A percentile compares a stretch with the other conserved stretches of the same genome.
phyloP scores from a whole-genome alignment of 2,113 vertebrate species.

The Takifugu flavidus region DNA sequence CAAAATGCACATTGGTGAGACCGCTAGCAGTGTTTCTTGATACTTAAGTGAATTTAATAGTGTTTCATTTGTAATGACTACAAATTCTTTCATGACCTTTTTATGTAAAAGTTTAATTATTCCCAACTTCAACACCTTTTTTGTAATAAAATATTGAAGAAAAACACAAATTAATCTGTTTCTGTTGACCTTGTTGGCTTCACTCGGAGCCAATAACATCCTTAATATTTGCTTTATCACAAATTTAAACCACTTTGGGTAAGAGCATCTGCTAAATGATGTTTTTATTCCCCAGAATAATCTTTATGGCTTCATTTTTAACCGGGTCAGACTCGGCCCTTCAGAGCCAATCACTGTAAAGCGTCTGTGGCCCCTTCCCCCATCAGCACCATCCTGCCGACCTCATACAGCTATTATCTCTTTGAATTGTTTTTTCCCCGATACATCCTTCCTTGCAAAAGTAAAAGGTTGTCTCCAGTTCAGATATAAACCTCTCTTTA shows the following conservation, averaged over 20 bases:
- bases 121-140: neutral
- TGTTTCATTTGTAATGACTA: too few relatives aligned
- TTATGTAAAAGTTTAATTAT: neutral
- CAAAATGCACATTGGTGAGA: too few relatives aligned
- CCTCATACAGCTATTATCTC: too few relatives aligned
- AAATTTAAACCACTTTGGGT: slow-evolving; percentile 17
- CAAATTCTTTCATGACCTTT: too few relatives aligned
- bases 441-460: slow-evolving; percentile 1
- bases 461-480: slow-evolving; percentile 50
- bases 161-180: neutral
- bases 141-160: neutral
- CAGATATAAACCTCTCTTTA: slow-evolving; percentile 46
- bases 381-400: too few relatives aligned
- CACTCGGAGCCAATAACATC: neutral
- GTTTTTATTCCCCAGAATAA: slow-evolving; percentile 23
- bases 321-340: too few relatives aligned
- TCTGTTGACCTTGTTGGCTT: neutral
- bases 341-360: too few relatives aligned
- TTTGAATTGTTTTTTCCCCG: neutral
- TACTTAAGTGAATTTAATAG: too few relatives aligned
- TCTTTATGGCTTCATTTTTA: neutral
- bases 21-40: too few relatives aligned
- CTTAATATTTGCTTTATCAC: slow-evolving; percentile 4
- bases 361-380: too few relatives aligned
- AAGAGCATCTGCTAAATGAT: slow-evolving; percentile 22